Conservation (phyloP, 2,113 vertebrate species). For the Ovibos moschatus region DNA sequence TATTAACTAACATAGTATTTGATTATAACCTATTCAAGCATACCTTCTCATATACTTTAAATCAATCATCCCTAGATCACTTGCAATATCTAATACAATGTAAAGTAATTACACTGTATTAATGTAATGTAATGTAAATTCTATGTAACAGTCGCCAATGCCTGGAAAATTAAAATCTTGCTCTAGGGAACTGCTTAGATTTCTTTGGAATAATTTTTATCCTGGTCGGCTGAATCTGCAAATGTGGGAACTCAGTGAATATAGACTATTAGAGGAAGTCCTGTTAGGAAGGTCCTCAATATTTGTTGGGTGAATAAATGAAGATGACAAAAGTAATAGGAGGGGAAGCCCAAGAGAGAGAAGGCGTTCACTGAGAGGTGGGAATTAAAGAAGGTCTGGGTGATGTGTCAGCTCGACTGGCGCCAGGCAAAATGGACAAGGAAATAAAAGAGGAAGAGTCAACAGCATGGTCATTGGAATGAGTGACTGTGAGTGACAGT, state of each 20-base stretch:
- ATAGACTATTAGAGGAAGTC: neutral
- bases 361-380: neutral
- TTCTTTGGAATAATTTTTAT: neutral
- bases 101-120: neutral
- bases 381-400: neutral
- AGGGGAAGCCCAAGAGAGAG: neutral
- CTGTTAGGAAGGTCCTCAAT: neutral
- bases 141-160: neutral
- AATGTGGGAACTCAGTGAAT: neutral
- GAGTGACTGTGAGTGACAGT: accelerated
- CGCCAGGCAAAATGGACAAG: neutral
- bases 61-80: neutral
- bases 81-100: neutral
- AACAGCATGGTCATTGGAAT: too few relatives aligned
- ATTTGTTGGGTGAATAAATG: neutral
- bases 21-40: neutral
- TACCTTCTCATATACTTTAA: neutral
- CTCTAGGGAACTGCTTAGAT: neutral
- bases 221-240: neutral
- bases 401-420: neutral
- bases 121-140: neutral
- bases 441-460: neutral
- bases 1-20: neutral
- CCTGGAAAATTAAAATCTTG: neutral
- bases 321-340: neutral